A percentile compares a stretch with the other conserved stretches of the same genome.
Conservation (phyloP, 2,888 invertebrate genomes). For the Anarsia innoxiella region DNA sequence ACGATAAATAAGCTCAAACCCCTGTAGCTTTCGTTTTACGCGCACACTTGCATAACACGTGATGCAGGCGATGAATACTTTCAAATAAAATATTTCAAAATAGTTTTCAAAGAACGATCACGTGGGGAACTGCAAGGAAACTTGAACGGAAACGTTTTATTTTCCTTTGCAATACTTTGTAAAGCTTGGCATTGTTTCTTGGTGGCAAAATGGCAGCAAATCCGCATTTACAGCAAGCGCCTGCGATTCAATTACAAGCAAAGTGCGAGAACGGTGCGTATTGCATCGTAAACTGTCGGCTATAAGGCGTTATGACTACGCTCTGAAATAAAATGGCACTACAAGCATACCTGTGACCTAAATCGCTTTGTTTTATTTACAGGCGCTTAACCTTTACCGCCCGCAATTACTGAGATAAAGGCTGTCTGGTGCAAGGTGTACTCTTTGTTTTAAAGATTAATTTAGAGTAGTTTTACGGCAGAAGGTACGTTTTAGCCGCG, state of each 20-base stretch:
- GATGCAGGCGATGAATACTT: no score
- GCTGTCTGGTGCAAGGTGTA: no score
- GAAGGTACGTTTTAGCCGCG: no score
- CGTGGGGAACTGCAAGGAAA: no score
- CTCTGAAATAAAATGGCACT: slow-evolving; percentile 40
- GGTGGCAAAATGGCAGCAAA: slow-evolving; percentile 32
- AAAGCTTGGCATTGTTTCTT: slow-evolving; percentile 32
- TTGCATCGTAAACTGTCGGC: slow-evolving; percentile 61
- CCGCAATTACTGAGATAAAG: neutral
- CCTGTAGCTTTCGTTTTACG: no score
- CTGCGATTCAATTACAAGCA: slow-evolving; percentile 68
- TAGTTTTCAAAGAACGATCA: neutral
- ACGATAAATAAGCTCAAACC: no score
- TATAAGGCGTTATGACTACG: slow-evolving; percentile 57
- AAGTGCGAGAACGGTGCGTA: slow-evolving; percentile 58
- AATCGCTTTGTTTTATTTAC: slow-evolving; percentile 31
- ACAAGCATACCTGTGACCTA: slow-evolving; percentile 40
- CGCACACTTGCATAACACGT: no score
- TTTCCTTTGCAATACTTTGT: slow-evolving; percentile 21
- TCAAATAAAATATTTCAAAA: neutral
- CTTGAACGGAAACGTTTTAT: slow-evolving; percentile 7
- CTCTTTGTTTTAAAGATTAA: no score
- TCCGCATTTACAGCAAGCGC: slow-evolving; percentile 55
- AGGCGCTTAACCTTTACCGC: slow-evolving; percentile 10
- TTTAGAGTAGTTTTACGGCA: no score